Base-by-base conservation (phyloP, 2,113 vertebrate genomes). In the Procavia capensis region DNA sequence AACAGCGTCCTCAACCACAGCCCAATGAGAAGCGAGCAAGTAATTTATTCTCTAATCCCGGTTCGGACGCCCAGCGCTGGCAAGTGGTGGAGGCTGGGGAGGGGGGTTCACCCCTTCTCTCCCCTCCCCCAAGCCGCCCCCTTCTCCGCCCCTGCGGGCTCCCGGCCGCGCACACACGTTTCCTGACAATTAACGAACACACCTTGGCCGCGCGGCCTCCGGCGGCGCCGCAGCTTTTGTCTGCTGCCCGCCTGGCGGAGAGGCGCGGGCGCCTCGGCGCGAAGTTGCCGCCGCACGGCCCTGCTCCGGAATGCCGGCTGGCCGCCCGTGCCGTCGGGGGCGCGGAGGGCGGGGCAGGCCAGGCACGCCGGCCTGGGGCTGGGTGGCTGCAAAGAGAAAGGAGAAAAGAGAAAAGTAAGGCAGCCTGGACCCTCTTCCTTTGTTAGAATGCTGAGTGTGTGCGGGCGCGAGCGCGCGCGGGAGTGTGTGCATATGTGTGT, bases 21-120 rank as follows among this genome's bases (percentile, higher is more conserved):
- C 95, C 97, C 97, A 97, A 97, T 97, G 97, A 96, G 96, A 82
- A 83, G 92, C 76, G 87, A 96, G 96, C 95, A 96, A 96, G 95
- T 96, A 96, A 96, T 96, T 96, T 96, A 97, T 97, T 95, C 97
- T 96, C 95, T 97, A 97, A 98, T 97, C 97, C 95, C 20, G 93
- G 95, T 91, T 82, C 93, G 93, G 96, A 93, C 54, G 94, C 95
- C 90, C 50, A 87, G 94, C 96, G 93, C 96, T 39, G 89, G 96
- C 91, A 84, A 92, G 93, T 20, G 85, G 96, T 74, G 59, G 79
- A 82, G 82, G 74, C 47, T 54, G 74, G 94, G 84, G 84, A 5
- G 84, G 95, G 95, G 95, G 78, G 94, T 80, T 11, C 94, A 85
- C 86, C 66, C n/a, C 91, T 39, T 54, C 88, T 16, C 94, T 50